phyloP scores from a whole-genome alignment of 2,113 vertebrate genomes.

The Rhegmatorhina hoffmannsi region DNA sequence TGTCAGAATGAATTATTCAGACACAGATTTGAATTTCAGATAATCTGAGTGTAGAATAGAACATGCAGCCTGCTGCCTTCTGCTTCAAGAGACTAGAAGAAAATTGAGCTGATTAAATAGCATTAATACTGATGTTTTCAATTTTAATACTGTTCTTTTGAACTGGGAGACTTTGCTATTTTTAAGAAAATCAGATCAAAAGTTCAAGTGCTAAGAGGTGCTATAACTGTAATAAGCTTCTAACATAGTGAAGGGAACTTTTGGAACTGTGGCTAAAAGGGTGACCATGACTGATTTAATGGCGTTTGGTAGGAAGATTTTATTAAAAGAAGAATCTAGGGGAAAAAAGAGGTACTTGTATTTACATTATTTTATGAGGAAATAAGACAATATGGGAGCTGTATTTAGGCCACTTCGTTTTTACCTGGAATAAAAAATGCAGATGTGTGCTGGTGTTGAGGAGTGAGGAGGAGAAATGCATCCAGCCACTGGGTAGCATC shows the following conservation, averaged over 20 bases:
- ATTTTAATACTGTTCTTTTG: neutral
- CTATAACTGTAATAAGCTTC: neutral
- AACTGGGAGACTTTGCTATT: neutral
- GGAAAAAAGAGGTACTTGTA: neutral
- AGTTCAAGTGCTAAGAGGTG: conserved; percentile 23
- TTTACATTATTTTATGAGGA: neutral
- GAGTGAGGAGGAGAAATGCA: neutral
- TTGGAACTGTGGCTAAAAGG: neutral
- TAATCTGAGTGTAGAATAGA: neutral
- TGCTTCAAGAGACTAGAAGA: neutral
- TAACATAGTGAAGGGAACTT: neutral
- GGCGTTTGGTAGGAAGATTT: neutral
- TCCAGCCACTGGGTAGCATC: neutral
- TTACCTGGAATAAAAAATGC: neutral
- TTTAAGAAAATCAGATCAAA: conserved; percentile 41
- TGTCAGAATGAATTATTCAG: neutral
- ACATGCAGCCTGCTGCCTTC: accelerated
- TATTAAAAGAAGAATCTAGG: neutral
- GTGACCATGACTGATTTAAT: neutral
- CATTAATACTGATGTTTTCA: conserved; percentile 6
- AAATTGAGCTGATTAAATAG: neutral
- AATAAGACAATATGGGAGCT: neutral
- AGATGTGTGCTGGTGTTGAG: accelerated
- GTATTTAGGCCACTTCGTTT: neutral
- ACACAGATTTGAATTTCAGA: neutral